Conservation (phyloP, 2,113 vertebrate genomes). For the Hemicordylus capensis region DNA sequence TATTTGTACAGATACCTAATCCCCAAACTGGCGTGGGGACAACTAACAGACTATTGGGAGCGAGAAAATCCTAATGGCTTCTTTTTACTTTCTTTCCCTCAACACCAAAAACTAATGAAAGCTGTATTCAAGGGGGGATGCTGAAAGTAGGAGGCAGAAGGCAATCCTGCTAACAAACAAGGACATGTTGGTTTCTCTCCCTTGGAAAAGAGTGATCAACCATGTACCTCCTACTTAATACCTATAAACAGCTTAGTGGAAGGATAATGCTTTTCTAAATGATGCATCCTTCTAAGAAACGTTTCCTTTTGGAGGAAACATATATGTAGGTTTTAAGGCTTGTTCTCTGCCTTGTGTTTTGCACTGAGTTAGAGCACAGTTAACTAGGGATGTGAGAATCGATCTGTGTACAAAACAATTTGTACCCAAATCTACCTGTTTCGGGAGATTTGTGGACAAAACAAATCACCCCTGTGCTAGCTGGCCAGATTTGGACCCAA, state of each 20-base stretch:
- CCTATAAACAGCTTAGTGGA: constrained; percentile 57
- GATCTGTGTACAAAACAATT: too few relatives aligned
- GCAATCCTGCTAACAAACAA: constrained; percentile 3
- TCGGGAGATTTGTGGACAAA: too few relatives aligned
- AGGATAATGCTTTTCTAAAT: constrained; percentile 41
- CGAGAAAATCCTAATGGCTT: background rate
- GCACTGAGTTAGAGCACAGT: constrained; percentile 37
- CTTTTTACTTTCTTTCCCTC: background rate
- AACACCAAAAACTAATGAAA: constrained; percentile 4
- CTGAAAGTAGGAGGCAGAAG: background rate
- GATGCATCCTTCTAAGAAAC: constrained; percentile 20
- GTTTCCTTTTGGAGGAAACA: constrained; percentile 37
- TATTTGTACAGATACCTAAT: constrained; percentile 40
- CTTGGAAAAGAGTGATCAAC: background rate
- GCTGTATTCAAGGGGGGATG: constrained; percentile 1
- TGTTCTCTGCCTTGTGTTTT: constrained; percentile 39
- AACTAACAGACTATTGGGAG: constrained; percentile 9
- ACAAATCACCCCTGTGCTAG: too few relatives aligned
- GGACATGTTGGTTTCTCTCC: background rate
- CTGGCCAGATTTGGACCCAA: too few relatives aligned
- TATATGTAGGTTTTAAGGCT: constrained; percentile 43
- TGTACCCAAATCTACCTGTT: too few relatives aligned
- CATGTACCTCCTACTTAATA: constrained; percentile 12
- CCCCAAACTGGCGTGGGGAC: constrained; percentile 36
- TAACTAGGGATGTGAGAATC: too few relatives aligned